These are phyloP conservation scores for Hecatera dysodea DNA, from an alignment of 2,888 invertebrate species.

Conservation along the genomic window DNA sequence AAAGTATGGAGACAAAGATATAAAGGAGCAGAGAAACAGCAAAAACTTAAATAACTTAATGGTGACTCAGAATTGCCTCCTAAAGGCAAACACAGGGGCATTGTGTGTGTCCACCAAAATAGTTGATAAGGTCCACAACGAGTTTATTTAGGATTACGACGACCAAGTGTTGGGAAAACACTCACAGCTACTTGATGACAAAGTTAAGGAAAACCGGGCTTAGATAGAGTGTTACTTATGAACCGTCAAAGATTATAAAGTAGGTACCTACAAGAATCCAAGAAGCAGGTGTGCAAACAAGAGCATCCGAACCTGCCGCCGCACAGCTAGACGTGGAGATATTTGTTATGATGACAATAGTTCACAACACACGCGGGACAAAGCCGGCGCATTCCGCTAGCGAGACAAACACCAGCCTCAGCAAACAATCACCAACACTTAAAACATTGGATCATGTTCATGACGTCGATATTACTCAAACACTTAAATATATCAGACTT, in stretches of 20 bases:
- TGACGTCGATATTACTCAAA: slow-evolving; percentile 60
- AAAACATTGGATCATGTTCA: slow-evolving; percentile 64
- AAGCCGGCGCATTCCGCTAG: slow-evolving; percentile 72
- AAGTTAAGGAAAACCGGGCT: slow-evolving; percentile 30
- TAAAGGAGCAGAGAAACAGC: slow-evolving; percentile 15
- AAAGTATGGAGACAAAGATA: slow-evolving; percentile 19
- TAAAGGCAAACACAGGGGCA: slow-evolving; percentile 32
- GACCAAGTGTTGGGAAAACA: slow-evolving; percentile 30
- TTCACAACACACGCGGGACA: slow-evolving; percentile 65
- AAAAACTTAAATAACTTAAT: slow-evolving; percentile 17
- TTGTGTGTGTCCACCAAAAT: slow-evolving; percentile 50
- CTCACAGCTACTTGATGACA: slow-evolving; percentile 33
- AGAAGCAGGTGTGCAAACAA: slow-evolving; percentile 73
- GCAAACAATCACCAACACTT: slow-evolving; percentile 65
- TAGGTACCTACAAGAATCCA: slow-evolving; percentile 66
- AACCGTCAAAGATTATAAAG: slow-evolving; percentile 36
- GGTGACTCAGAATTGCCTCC: slow-evolving; percentile 56
- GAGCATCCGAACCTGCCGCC: slow-evolving; percentile 48
- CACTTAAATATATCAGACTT: slow-evolving; percentile 33
- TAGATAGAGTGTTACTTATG: slow-evolving; percentile 42
- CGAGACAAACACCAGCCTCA: slow-evolving; percentile 60
- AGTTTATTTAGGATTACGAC: slow-evolving; percentile 39
- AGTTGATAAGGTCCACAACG: slow-evolving; percentile 47
- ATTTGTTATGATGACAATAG: slow-evolving; percentile 72
- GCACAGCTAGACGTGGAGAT: slow-evolving; percentile 61